Evolutionary conservation across 2,888 invertebrate species (phyloP).

Genomic region (Watsonalla cultraria): DNA sequence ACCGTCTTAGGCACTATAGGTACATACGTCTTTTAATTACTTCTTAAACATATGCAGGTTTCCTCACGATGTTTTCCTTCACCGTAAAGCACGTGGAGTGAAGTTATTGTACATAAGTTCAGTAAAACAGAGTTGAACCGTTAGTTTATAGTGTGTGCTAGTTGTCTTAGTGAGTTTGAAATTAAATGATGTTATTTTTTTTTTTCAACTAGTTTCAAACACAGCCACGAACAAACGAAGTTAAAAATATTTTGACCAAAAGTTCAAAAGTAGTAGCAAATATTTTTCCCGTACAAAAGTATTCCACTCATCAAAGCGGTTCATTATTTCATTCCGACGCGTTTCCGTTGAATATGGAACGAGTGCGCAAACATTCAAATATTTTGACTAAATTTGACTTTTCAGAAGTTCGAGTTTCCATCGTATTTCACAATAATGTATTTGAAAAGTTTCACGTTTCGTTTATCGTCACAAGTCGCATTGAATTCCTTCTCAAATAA

Average conservation of each 20-base stretch:
- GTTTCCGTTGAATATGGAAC: constrained; percentile 22
- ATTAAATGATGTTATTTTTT: no score
- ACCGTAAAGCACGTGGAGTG: no score
- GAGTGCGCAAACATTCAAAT: constrained; percentile 37
- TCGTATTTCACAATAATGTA: constrained; percentile 48
- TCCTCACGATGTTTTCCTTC: no score
- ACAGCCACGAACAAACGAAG: no score
- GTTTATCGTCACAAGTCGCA: constrained; percentile 32
- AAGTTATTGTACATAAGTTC: no score
- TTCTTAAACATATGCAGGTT: no score
- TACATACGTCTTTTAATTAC: no score
- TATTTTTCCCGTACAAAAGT: constrained; percentile 1
- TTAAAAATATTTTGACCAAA: background rate
- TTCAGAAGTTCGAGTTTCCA: constrained; percentile 34
- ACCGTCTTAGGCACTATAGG: no score
- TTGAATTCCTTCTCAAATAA: constrained; percentile 28
- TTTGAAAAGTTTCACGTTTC: constrained; percentile 44
- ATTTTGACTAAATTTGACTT: constrained; percentile 31
- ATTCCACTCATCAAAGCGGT: constrained; percentile 7
- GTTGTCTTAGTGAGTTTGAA: no score
- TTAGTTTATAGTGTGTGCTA: no score
- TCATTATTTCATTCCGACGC: constrained; percentile 11
- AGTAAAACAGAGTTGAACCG: no score
- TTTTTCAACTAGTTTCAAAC: no score
- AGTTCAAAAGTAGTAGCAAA: background rate